phyloP scores from a whole-genome alignment of 2,113 vertebrate genomes.

The Oreochromis spilurus region DNA sequence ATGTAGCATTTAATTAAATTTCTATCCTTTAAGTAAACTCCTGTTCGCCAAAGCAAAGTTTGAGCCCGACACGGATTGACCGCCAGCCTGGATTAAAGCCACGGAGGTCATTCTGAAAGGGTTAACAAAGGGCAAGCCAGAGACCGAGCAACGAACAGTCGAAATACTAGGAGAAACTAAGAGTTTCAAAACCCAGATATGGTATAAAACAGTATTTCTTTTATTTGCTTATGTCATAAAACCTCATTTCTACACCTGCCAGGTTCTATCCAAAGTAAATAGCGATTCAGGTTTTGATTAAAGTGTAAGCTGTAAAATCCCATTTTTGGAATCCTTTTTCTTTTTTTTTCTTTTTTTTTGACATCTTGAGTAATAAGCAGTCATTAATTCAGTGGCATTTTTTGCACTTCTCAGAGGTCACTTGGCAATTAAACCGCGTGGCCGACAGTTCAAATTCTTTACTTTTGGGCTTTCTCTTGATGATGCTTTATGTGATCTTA shows the following conservation, averaged over 20 bases:
- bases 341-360: constrained; percentile 3
- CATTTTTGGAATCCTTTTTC: not conserved
- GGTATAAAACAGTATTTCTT: not conserved
- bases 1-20: not conserved
- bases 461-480: not conserved
- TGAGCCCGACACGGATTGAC: not conserved
- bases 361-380: constrained; percentile 14
- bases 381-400: constrained; percentile 13
- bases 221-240: not conserved
- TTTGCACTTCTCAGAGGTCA: constrained; percentile 22
- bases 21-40: not conserved
- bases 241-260: not conserved
- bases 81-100: not conserved
- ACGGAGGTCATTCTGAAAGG: not conserved
- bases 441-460: not conserved
- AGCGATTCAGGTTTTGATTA: constrained; percentile 19
- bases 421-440: constrained; percentile 17
- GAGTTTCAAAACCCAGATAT: not conserved
- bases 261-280: constrained; percentile 18
- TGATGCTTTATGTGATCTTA: not conserved
- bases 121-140: not conserved
- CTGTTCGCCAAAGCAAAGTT: not conserved
- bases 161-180: not conserved
- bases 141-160: not conserved
- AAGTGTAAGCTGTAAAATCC: constrained; percentile 15